Evolutionary conservation across 2,113 vertebrate species (phyloP), one percentile per base, ranked within the genome.

Genomic region (Turdus rufiventris): DNA sequence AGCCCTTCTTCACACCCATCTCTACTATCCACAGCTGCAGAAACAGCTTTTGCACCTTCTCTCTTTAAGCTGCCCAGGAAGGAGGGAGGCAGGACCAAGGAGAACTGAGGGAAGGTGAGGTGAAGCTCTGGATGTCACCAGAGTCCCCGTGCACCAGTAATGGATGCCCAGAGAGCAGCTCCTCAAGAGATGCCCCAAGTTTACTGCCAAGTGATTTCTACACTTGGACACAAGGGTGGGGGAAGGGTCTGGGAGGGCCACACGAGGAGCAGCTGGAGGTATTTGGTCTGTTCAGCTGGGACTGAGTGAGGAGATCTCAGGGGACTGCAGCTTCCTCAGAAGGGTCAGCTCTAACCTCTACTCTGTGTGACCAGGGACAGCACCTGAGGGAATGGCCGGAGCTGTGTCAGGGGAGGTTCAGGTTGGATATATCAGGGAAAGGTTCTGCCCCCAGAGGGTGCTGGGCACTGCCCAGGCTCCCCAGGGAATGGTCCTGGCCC

Each of bases 361-460:
- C 28, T 38, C 76, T 20, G 10, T 17, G 26, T 36, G 50, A 65
- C 9, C 43, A 31, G 16, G 2, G 51, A 43, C 36, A 80, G 58
- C 6, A 57, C 3, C 26, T 4, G 0, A 33, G 18, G 8, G 29
- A 60, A 23, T 0, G 2, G 15, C 68, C 53, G 28, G 15, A 58
- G 45, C 33, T 38, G 45, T 14, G 60, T 1, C 38, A 24, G 36
- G 7, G 7, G 4, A 16, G 15, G 15, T 3, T 45, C 6, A 17
- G 43, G 36, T 0, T 53, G 53, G 23, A 4, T 5, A 4, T 5
- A 6, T 31, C 1, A 13, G 15, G 45, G 1, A 38, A 66, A 72
- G 7, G 5, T 9, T 42, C 8, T 28, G 36, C 4, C 18, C 45
- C 26, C 36, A 43, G 21, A 42, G 26, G 14, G 3, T 29, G 3